These are phyloP conservation scores for Gavialis gangeticus DNA, from an alignment of 2,113 vertebrate genomes.

Conservation along the genomic window DNA sequence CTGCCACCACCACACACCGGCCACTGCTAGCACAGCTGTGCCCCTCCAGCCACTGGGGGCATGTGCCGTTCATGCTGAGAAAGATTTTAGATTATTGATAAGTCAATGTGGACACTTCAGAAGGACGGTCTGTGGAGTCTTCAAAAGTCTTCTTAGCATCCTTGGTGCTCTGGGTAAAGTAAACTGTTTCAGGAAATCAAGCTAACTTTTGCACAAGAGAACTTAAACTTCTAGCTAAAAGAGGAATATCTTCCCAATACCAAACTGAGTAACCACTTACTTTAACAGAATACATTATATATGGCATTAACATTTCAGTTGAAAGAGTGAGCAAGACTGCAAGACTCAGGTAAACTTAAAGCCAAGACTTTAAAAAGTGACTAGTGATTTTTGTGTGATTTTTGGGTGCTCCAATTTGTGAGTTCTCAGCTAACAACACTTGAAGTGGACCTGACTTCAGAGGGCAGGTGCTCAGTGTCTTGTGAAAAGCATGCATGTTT, in stretches of 20 bases:
- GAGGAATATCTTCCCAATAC: background rate
- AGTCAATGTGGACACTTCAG: background rate
- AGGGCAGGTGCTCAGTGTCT: background rate
- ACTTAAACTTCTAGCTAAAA: background rate
- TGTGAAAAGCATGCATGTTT: background rate
- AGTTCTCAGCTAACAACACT: background rate
- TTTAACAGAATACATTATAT: background rate
- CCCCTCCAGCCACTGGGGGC: no score
- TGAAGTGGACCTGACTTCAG: background rate
- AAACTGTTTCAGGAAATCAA: background rate
- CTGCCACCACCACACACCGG: no score
- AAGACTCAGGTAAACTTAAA: background rate
- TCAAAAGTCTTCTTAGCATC: background rate
- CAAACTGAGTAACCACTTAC: background rate
- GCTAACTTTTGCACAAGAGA: background rate
- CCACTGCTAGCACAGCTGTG: no score
- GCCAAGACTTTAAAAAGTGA: background rate
- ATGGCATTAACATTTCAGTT: background rate
- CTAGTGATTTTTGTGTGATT: background rate
- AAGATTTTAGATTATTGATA: background rate
- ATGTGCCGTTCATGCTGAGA: background rate
- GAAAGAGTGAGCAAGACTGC: background rate
- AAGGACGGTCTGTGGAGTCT: background rate
- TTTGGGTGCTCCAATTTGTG: background rate
- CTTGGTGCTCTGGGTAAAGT: background rate